Base-by-base conservation (phyloP, 2,888 invertebrate species). In the Lasius fuliginosus region DNA sequence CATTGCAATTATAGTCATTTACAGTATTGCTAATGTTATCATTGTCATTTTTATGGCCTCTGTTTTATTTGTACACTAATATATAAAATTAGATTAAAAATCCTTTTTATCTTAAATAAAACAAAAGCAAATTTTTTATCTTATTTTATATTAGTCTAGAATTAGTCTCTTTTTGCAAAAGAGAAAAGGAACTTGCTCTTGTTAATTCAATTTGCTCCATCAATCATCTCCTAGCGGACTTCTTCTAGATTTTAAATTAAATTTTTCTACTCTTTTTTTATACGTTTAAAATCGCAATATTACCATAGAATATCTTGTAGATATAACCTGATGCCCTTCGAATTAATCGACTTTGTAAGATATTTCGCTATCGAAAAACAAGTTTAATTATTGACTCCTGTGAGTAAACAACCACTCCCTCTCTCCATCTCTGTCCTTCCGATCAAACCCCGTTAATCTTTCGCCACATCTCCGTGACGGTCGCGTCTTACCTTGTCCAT, bases 401-500 rank as follows among this genome's bases (percentile, higher is more conserved):
- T 30, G 49, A 68, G 49, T 4, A 23, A 49, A 30, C 11, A 49
- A 30, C 23, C 27, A 27, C 3, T 46, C 42, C n/a, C 3, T 68
- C 11, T 68, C 11, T 77, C 36, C 23, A 30, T 23, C n/a, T 56
- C 40, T 27, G 18, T 67, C 46, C n/a, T 33, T n/a, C 23, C 33
- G 56, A 67, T 33, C 33, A 18, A 8, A 27, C 33, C 8, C 56
- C 75, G n/a, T 65, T 56, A 65, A 82, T 65, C 49, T 42, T 69
- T 69, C 5, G 15, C 18, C 30, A 18, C 33, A 33, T 69, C 30
- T 18, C 12, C n/a, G 33, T 46, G 64, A 75, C 23, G 3, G 11
- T 9, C 36, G 53, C 79, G n/a, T 60, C 46, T 79, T 69, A 79
- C n/a, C 27, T 79, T 73, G 46, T 73, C 36, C 36, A n/a, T 9